Conservation (phyloP, 2,797 vertebrate species). For the Pangasius larnaudii region DNA sequence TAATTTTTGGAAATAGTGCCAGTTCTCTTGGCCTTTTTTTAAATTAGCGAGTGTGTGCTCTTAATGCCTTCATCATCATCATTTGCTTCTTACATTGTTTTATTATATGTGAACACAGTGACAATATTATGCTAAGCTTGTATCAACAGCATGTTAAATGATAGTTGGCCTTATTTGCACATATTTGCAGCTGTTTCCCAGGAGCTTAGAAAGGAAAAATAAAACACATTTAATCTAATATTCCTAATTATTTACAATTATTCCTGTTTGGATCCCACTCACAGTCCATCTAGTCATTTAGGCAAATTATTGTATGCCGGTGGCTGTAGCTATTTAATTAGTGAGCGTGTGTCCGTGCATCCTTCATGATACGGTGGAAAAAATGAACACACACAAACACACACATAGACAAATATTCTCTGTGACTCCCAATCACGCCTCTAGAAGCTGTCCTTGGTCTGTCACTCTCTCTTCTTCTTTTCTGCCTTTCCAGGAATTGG, state of each 20-base stretch:
- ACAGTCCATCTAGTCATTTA: slow-evolving; percentile 14
- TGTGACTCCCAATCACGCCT: slow-evolving; percentile 29
- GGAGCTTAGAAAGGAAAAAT: not conserved
- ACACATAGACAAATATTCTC: slow-evolving; percentile 22
- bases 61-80: not conserved
- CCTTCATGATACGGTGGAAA: not conserved
- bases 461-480: slow-evolving; percentile 44
- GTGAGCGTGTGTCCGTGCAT: slow-evolving; percentile 6
- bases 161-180: not conserved
- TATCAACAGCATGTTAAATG: not conserved
- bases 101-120: not conserved
- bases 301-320: slow-evolving; percentile 12
- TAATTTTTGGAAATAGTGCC: slow-evolving; percentile 60
- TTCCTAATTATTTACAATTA: slow-evolving; percentile 18
- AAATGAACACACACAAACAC: not conserved
- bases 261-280: not conserved
- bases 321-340: slow-evolving; percentile 21
- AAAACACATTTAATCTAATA: slow-evolving; percentile 10
- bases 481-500: slow-evolving; percentile 50
- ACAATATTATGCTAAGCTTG: not conserved
- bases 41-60: not conserved
- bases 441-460: slow-evolving; percentile 37
- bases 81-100: not conserved
- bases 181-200: not conserved
- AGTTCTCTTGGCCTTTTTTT: slow-evolving; percentile 41